These are phyloP conservation scores for Esox lucius DNA, from an alignment of 2,797 vertebrate genomes.

Conservation along the genomic window DNA sequence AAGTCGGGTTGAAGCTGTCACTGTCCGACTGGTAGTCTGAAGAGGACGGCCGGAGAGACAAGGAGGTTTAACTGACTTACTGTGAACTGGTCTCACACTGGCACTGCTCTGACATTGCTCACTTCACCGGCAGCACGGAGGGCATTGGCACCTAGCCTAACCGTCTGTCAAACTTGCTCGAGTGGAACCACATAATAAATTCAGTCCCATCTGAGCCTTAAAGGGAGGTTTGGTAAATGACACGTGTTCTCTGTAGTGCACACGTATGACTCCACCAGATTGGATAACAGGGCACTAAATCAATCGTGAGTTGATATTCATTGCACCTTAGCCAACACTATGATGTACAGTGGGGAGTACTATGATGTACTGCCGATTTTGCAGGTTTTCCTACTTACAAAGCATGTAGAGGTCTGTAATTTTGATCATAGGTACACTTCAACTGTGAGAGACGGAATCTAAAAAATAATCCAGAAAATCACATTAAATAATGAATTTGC, in stretches of 20 bases:
- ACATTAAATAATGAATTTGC: no score
- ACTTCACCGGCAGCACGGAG: background rate
- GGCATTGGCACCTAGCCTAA: background rate
- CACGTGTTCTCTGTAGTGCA: background rate
- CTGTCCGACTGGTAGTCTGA: conserved; percentile 98
- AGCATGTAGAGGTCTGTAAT: no score
- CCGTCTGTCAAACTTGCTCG: background rate
- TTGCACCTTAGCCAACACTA: background rate
- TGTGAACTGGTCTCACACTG: background rate
- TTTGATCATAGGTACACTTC: no score
- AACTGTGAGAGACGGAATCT: no score
- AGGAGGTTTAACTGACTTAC: background rate
- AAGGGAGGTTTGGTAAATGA: background rate
- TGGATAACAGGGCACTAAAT: background rate
- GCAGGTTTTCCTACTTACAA: no score
- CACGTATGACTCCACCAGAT: background rate
- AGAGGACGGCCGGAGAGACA: background rate
- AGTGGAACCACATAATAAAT: background rate
- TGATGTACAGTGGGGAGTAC: no score
- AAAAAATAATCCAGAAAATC: no score
- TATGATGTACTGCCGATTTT: no score
- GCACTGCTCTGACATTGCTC: background rate
- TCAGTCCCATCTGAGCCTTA: background rate
- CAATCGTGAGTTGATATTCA: background rate
- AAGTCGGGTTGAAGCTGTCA: conserved; percentile 97